Evolutionary conservation across 2,888 invertebrate species (phyloP), one percentile per base, ranked within the genome.

Genomic region (Trichopria drosophilae): DNA sequence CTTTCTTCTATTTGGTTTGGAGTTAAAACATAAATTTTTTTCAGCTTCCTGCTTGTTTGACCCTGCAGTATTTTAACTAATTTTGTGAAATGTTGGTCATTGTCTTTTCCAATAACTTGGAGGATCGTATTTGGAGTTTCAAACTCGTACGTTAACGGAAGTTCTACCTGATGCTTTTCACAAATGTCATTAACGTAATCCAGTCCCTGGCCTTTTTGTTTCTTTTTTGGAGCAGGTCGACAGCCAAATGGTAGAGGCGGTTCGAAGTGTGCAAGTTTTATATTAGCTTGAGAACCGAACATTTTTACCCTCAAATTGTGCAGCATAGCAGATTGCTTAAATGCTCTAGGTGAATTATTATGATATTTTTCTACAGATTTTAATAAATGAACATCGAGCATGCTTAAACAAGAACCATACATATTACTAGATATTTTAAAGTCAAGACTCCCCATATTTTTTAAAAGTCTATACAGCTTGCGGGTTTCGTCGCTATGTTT

Each of bases 401-500:
- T 59, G 1, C 23, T 51, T 4, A 73, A 40, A 4, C 35, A 12
- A 9, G 54, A 50, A 2, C 54, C 51, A 1, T 59, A 48, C 3
- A 62, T 42, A 39, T 60, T 35, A 1, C 61, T 54, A 1, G 69
- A 62, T 12, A 67, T 56, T 18, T 51, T 19, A 3, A 73, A 54
- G 34, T 68, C 56, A 1, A 64, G 68, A 61, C 65, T 56, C n/a
- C n/a, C n/a, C 2, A 75, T 40, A 6, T 43, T 20, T 46, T 75
- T 64, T 13, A 75, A 71, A 41, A 73, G 68, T 24, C 70, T 62
- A 54, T 77, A 76, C 18, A 81, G 65, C 34, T 72, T 75, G 50
- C 74, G 72, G 18, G 80, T 65, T 2, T 77, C 73, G 32, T 64
- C 64, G 19, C 69, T 63, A n/a, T 81, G 66, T 54, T 77, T 70